These are phyloP conservation scores for Rhizoglyphus robini DNA, from an alignment of 1,140 invertebrate genomes.

Conservation along the genomic window DNA sequence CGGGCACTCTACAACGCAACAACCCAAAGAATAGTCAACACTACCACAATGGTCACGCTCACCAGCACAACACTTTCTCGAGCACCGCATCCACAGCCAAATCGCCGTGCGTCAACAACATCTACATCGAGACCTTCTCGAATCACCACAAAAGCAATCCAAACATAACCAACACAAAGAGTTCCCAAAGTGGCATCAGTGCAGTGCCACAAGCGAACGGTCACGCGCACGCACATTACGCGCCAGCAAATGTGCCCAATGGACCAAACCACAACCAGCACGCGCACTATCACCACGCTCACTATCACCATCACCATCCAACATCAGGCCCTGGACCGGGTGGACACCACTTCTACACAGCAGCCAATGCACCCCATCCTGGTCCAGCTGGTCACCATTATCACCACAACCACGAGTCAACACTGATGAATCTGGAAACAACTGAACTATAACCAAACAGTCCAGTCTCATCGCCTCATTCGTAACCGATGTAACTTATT, in stretches of 20 bases:
- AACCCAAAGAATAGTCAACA: background rate
- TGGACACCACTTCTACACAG: background rate
- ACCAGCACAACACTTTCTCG: background rate
- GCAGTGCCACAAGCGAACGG: background rate
- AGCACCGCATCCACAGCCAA: background rate
- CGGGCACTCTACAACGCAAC: background rate
- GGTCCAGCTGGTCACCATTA: background rate
- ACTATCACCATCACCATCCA: conserved; percentile 19
- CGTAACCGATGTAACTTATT: background rate
- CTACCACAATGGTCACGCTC: background rate
- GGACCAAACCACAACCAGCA: background rate
- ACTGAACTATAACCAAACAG: conserved; percentile 22
- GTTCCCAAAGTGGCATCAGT: background rate
- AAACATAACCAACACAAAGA: background rate
- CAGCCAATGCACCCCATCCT: background rate
- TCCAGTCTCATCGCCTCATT: background rate
- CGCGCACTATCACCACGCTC: conserved; percentile 14
- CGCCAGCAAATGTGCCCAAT: background rate
- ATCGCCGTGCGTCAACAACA: conserved; percentile 9
- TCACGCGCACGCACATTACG: background rate
- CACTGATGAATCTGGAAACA: conserved; percentile 24
- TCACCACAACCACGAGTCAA: conserved; percentile 10
- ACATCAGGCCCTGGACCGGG: no score
- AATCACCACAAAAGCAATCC: conserved; percentile 13
- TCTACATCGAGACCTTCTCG: conserved; percentile 14